phyloP scores from a whole-genome alignment of 2,797 vertebrate genomes.

The Catharus ustulatus region DNA sequence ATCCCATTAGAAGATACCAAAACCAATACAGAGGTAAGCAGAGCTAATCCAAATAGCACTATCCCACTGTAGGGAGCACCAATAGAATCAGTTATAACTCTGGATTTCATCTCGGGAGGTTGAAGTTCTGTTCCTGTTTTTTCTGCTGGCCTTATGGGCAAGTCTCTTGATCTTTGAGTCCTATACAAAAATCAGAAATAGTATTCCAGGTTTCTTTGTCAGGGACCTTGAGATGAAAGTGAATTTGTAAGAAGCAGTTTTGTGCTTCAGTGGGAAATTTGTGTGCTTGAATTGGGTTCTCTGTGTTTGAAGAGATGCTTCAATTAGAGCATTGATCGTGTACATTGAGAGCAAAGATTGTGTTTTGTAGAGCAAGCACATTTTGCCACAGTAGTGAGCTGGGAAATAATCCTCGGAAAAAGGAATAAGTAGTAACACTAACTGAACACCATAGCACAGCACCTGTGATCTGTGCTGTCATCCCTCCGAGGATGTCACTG shows the following conservation, averaged over 20 bases:
- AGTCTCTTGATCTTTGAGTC: not conserved
- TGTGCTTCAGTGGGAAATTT: not conserved
- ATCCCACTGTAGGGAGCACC: not conserved
- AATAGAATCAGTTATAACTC: not conserved
- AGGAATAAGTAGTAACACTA: not conserved
- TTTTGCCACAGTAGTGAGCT: not conserved
- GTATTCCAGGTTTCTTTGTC: not conserved
- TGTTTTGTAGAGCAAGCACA: not conserved
- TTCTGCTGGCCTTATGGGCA: not conserved
- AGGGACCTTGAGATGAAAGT: not conserved
- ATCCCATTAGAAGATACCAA: not conserved
- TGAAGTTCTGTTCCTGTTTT: not conserved
- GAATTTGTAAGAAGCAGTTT: not conserved
- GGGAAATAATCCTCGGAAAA: not conserved
- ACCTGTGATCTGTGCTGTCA: not conserved
- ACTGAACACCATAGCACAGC: not conserved
- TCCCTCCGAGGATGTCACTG: not conserved
- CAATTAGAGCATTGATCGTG: not conserved
- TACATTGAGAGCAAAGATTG: not conserved
- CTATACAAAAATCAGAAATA: not conserved
- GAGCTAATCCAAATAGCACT: not conserved
- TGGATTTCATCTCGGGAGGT: not conserved
- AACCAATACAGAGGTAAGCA: not conserved
- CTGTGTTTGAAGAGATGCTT: not conserved
- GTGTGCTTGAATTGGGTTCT: not conserved